Base-by-base conservation (phyloP, 2,113 vertebrate species). In the Emydocephalus ijimae region DNA sequence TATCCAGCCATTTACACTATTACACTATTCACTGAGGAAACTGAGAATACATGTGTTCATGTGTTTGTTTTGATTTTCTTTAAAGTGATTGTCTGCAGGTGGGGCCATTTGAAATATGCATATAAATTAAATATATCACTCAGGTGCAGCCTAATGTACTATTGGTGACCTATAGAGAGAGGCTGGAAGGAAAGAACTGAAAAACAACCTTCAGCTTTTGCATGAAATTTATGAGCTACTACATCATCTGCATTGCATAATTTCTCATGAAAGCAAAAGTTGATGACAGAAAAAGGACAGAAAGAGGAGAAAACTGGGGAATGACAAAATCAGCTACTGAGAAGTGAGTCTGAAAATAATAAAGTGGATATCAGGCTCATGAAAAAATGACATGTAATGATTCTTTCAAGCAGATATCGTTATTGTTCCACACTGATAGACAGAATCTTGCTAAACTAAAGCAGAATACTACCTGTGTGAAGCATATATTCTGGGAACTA, bases 181-280 rank as follows among this genome's bases (percentile, higher is more conserved):
- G 55, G 34, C 21, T 20, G 39, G 39, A 56, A 89, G 2, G 15
- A 18, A 81, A 26, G 18, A 85, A 81, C 55, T 45, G 34, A 52
- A 2, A 45, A 64, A 69, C 18, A 89, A n/a, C 15, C 18, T 45
- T 74, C 54, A 74, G 52, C 18, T 56, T 52, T 88, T 59, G 15
- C 18, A 56, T 50, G 26, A 86, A 26, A 2, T 0, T 15, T 2
- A 20, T 1, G 56, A 2, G 6, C 91, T 0, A 34, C 2, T 9
- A 61, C 2, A 5, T 91, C 61, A 81, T 10, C 55, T 0, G 7
- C 2, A 74, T 92, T 15, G 0, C 0, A 87, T 14, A 93, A 14
- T 64, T 20, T 48, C 20, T 20, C 24, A 39, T 0, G 87, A 94
- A 91, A 50, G 34, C 43, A 50, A 56, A 10, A 29, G 88, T 0